A percentile compares a stretch with the other conserved stretches of the same genome.
Evolutionary conservation across 2,113 vertebrate genomes (phyloP).

Genomic region (Synodontis membranacea): DNA sequence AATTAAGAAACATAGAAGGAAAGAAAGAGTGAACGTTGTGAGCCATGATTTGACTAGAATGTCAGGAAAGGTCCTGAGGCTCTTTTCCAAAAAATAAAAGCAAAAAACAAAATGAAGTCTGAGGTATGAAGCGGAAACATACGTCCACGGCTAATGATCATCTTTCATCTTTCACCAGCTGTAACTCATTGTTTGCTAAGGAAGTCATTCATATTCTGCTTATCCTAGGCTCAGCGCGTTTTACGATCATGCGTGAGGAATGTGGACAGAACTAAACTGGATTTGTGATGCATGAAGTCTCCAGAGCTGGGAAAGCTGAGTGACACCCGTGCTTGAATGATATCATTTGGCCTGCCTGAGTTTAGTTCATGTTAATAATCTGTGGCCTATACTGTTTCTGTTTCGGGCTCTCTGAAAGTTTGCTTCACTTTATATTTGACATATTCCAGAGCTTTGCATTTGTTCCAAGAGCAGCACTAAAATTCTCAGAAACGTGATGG

Average conservation of each 20-base stretch:
- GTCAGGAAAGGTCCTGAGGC: neutral
- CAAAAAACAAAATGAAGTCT: neutral
- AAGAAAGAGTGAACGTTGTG: neutral
- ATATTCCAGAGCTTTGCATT: slow-evolving; percentile 4
- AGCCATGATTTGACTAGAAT: neutral
- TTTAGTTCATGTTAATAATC: slow-evolving; percentile 4
- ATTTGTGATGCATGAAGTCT: slow-evolving; percentile 25
- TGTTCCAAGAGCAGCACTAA: slow-evolving; percentile 15
- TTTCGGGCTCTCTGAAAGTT: neutral
- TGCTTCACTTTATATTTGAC: neutral
- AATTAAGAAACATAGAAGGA: neutral
- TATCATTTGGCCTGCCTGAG: slow-evolving; percentile 11
- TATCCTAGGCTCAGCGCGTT: neutral
- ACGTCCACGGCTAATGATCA: neutral
- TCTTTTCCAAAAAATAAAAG: neutral
- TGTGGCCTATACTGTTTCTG: slow-evolving; percentile 14
- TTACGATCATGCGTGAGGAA: slow-evolving; percentile 9
- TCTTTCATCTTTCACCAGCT: neutral
- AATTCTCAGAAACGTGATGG: neutral
- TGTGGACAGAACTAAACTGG: neutral
- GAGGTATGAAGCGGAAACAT: slow-evolving; percentile 3
- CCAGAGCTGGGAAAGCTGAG: neutral
- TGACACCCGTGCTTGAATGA: neutral
- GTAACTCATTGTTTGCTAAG: slow-evolving; percentile 22
- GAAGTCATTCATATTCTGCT: slow-evolving; percentile 20